Evolutionary conservation across 64 coral and sea anemone species (phyloP).

Genomic region (Orbicella faveolata): DNA sequence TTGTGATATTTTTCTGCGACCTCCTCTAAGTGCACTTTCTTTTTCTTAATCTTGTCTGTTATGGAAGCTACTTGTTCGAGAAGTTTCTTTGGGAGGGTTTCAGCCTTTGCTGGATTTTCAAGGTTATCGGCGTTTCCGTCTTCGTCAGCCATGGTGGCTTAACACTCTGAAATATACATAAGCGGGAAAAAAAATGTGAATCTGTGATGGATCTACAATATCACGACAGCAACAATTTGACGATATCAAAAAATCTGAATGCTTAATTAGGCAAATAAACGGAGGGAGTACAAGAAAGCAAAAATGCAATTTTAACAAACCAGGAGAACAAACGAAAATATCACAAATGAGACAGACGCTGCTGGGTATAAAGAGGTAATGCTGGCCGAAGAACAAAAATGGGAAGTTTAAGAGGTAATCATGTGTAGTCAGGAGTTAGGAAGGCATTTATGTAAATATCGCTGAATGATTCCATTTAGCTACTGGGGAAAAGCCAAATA

Average conservation of each 20-base stretch:
- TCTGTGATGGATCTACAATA: neutral
- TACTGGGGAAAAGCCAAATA: neutral
- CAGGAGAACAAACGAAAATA: no score
- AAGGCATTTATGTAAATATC: neutral
- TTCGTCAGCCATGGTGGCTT: conserved; percentile 44
- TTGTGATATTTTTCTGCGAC: conserved; percentile 52
- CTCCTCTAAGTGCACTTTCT: conserved; percentile 45
- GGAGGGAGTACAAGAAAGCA: no score
- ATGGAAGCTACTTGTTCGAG: conserved; percentile 1
- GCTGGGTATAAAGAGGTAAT: no score
- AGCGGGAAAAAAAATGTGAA: neutral
- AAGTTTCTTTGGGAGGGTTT: neutral
- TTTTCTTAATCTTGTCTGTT: conserved; percentile 30
- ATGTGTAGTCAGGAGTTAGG: neutral
- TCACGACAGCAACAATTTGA: no score
- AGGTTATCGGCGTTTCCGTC: conserved; percentile 7
- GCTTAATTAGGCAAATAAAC: no score
- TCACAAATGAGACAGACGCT: no score
- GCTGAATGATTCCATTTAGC: neutral
- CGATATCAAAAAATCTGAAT: no score
- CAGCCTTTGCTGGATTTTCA: neutral
- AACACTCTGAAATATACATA: neutral
- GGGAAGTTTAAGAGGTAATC: no score
- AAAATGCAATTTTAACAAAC: no score
- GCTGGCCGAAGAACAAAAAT: no score